phyloP scores from a whole-genome alignment of 2,797 vertebrate genomes.

The Coregonus ussuriensis region DNA sequence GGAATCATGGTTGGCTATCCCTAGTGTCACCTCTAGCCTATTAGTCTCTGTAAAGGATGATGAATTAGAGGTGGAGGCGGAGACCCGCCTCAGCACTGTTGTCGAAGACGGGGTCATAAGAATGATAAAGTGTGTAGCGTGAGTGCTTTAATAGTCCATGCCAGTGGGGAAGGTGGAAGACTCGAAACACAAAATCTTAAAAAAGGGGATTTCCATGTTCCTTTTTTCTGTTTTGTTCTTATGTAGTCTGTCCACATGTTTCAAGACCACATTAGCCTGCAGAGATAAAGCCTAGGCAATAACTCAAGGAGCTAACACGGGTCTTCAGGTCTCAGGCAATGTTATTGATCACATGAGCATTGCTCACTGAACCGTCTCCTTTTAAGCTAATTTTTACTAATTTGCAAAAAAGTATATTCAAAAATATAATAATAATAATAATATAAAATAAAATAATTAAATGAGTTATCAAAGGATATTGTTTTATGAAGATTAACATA shows the following conservation, averaged over 20 bases:
- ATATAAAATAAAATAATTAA: not conserved
- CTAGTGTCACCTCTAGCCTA: slow-evolving; percentile 73
- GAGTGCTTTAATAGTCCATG: slow-evolving; percentile 71
- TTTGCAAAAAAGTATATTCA: not conserved
- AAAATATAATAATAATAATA: not conserved
- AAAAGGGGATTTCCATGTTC: slow-evolving; percentile 57
- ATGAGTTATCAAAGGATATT: too few relatives aligned
- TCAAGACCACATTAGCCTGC: not conserved
- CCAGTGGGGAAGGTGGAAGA: slow-evolving; percentile 56
- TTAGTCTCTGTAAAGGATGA: slow-evolving; percentile 87
- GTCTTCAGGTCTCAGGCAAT: not conserved
- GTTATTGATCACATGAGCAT: not conserved
- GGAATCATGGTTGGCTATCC: slow-evolving; percentile 64
- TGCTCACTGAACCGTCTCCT: not conserved
- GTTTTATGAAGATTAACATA: too few relatives aligned
- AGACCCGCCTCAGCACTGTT: slow-evolving; percentile 66
- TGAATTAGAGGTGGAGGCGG: slow-evolving; percentile 78
- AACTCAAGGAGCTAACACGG: too few relatives aligned
- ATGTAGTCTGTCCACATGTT: slow-evolving; percentile 13
- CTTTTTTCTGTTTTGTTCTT: slow-evolving; percentile 36
- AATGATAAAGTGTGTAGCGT: slow-evolving; percentile 81
- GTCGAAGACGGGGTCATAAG: slow-evolving; percentile 76
- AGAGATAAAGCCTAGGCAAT: not conserved
- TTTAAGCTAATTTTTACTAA: not conserved
- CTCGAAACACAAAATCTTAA: slow-evolving; percentile 60